These are phyloP conservation scores for Sebastes alutus DNA, from an alignment of 2,797 vertebrate species.

Conservation along the genomic window DNA sequence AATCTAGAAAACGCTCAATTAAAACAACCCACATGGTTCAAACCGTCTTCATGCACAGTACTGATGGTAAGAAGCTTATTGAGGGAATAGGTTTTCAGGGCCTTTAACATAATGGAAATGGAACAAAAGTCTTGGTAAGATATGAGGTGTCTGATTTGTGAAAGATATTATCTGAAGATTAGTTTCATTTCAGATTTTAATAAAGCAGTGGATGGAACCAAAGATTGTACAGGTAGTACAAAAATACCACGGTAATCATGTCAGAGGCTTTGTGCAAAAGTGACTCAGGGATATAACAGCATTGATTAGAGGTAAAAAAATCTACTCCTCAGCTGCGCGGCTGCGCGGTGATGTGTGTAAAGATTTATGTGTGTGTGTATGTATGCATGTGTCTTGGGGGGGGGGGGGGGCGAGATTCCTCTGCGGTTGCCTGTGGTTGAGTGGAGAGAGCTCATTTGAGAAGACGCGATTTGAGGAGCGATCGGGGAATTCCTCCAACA, in stretches of 20 bases:
- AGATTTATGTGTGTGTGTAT: neutral
- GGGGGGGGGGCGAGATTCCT: conserved; percentile 30
- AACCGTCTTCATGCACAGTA: neutral
- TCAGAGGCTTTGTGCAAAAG: conserved; percentile 13
- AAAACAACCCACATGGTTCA: neutral
- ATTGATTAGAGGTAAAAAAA: conserved; percentile 22
- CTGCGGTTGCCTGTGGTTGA: conserved; percentile 61
- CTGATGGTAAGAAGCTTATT: neutral
- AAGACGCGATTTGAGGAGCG: conserved; percentile 76
- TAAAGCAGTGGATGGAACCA: neutral
- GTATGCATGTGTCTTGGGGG: conserved; percentile 28
- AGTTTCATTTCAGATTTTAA: conserved; percentile 34
- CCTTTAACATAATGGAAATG: conserved; percentile 9
- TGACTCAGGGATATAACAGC: conserved; percentile 18
- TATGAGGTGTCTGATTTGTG: conserved; percentile 21
- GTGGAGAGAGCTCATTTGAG: conserved; percentile 73
- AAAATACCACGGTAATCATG: conserved; percentile 35
- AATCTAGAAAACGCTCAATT: neutral
- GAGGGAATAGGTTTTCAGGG: neutral
- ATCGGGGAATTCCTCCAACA: conserved; percentile 81
- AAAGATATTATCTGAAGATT: conserved; percentile 14
- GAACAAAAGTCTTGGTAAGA: neutral
- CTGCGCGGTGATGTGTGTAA: conserved; percentile 1
- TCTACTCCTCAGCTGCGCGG: neutral
- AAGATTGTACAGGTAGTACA: conserved; percentile 16